phyloP scores from a whole-genome alignment of 2,113 vertebrate species.

The Platanista minor region DNA sequence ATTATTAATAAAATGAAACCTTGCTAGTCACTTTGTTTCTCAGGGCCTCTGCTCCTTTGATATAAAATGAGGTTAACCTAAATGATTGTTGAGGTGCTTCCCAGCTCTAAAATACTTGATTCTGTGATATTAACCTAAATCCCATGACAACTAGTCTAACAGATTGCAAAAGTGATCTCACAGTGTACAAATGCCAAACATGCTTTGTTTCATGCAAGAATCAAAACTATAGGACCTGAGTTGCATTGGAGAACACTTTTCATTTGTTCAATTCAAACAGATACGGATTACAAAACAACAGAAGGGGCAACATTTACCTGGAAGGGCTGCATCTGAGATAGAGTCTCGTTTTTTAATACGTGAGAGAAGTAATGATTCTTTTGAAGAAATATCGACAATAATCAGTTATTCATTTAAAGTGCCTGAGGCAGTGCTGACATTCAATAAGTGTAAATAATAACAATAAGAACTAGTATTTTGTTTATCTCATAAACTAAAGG shows the following conservation, averaged over 20 bases:
- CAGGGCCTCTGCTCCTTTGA: background rate
- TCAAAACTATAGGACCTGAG: background rate
- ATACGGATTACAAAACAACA: background rate
- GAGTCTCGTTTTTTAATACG: background rate
- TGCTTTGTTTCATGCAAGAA: background rate
- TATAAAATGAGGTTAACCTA: slow-evolving; percentile 5
- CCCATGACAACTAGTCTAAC: background rate
- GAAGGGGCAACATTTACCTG: background rate
- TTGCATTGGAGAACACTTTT: background rate
- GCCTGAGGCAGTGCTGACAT: background rate
- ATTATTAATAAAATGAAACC: slow-evolving; percentile 28
- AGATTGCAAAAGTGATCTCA: background rate
- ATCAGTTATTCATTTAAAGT: slow-evolving; percentile 32
- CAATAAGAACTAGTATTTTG: slow-evolving; percentile 2
- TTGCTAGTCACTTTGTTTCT: slow-evolving; percentile 16
- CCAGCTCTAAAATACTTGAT: background rate
- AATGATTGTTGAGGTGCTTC: slow-evolving; percentile 10
- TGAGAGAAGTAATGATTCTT: background rate
- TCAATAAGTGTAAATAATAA: slow-evolving; percentile 10
- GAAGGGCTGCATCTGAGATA: background rate
- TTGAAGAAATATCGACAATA: background rate
- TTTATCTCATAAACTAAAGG: slow-evolving; percentile 36
- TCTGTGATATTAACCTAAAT: background rate
- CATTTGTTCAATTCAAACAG: background rate
- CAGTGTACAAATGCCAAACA: background rate